A percentile compares a stretch with the other conserved stretches of the same genome.
Conservation (phyloP, 2,888 invertebrate genomes). For the Celastrina argiolus region DNA sequence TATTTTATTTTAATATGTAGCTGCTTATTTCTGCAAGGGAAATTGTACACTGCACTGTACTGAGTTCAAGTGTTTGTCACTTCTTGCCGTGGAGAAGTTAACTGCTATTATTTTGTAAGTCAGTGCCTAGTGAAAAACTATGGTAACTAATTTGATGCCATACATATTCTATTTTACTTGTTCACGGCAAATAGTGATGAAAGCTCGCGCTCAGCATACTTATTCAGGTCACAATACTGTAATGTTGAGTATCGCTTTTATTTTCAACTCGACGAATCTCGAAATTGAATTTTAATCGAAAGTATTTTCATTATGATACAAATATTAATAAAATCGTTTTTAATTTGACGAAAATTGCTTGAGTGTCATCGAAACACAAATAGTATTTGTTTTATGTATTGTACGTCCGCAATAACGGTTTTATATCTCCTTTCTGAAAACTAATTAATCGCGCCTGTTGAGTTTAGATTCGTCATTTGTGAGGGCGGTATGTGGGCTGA, state of each 20-base stretch:
- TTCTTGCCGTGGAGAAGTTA: too few species aligned
- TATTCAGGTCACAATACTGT: not conserved
- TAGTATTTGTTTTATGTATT: conserved; percentile 1
- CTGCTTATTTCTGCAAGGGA: too few species aligned
- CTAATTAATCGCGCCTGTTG: not conserved
- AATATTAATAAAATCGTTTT: not conserved
- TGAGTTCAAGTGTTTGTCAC: too few species aligned
- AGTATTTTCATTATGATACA: not conserved
- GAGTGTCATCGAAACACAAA: conserved; percentile 5
- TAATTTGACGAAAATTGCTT: not conserved
- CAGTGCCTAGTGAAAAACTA: too few species aligned
- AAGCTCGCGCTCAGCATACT: too few species aligned
- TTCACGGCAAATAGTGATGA: too few species aligned
- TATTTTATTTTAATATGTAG: too few species aligned
- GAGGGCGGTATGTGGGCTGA: conserved; percentile 1
- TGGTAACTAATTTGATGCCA: too few species aligned
- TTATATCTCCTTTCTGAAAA: conserved; percentile 5
- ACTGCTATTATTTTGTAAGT: too few species aligned
- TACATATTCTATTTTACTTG: too few species aligned
- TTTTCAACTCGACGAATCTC: not conserved
- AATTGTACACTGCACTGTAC: too few species aligned
- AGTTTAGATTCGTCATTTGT: not conserved
- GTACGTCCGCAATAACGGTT: not conserved
- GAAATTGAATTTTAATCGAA: not conserved
- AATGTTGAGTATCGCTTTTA: not conserved